Conservation (phyloP, 2,888 invertebrate genomes). For the Drosophila setosimentum region DNA sequence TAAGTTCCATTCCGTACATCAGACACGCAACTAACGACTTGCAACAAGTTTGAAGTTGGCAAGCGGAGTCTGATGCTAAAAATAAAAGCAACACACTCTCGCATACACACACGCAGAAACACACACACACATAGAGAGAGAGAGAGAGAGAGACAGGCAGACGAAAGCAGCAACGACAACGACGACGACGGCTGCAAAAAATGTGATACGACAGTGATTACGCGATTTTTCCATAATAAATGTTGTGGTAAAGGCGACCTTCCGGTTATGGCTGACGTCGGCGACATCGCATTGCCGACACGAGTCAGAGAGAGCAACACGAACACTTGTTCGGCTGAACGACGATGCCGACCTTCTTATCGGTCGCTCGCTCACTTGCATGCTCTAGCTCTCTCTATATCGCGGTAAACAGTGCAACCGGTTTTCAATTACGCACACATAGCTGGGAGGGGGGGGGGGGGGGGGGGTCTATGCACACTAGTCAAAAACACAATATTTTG, state of each 20-base stretch:
- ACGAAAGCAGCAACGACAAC: slow-evolving; percentile 17
- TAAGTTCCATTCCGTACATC: slow-evolving; percentile 60
- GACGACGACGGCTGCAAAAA: slow-evolving; percentile 39
- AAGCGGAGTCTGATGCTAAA: slow-evolving; percentile 67
- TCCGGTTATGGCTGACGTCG: slow-evolving; percentile 73
- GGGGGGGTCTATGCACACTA: slow-evolving; percentile 34
- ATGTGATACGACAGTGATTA: slow-evolving; percentile 80
- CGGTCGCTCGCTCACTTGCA: slow-evolving; percentile 39
- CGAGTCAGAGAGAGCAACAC: slow-evolving; percentile 35
- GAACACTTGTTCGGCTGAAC: slow-evolving; percentile 70
- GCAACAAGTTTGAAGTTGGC: slow-evolving; percentile 77
- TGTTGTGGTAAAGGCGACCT: slow-evolving; percentile 82
- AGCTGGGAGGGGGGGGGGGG: slow-evolving; percentile 19
- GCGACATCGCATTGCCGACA: slow-evolving; percentile 31
- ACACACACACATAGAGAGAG: slow-evolving; percentile 3
- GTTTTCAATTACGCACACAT: slow-evolving; percentile 69
- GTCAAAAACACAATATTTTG: background rate
- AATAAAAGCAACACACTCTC: slow-evolving; percentile 58
- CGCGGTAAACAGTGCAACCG: slow-evolving; percentile 80
- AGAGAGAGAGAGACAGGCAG: slow-evolving; percentile 7
- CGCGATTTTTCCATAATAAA: slow-evolving; percentile 82
- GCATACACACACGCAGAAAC: slow-evolving; percentile 13
- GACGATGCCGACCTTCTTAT: slow-evolving; percentile 73
- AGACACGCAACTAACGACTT: slow-evolving; percentile 68
- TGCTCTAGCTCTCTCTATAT: slow-evolving; percentile 26